A percentile compares a stretch with the other conserved stretches of the same genome.
These are phyloP conservation scores for Chrysocyon brachyurus DNA, from an alignment of 2,797 vertebrate species.

Conservation along the genomic window DNA sequence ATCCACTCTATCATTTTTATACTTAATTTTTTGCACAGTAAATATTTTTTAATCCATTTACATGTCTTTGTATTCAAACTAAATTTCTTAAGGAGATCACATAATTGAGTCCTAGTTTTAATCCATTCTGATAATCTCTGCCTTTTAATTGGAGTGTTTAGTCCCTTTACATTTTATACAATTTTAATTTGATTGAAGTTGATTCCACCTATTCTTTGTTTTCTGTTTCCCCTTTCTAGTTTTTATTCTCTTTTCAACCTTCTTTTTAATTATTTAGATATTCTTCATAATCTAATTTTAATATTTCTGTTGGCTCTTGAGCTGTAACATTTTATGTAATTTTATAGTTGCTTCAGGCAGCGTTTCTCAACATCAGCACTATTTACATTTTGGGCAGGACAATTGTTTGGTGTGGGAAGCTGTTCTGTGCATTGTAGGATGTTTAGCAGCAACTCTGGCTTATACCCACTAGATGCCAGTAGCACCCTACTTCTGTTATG, in stretches of 20 bases:
- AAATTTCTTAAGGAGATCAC: neutral
- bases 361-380: neutral
- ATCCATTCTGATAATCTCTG: neutral
- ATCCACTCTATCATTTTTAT: neutral
- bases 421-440: neutral
- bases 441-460: neutral
- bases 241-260: neutral
- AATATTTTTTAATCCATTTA: neutral
- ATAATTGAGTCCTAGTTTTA: neutral
- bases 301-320: neutral
- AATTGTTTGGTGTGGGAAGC: neutral
- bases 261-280: neutral
- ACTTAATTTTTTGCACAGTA: neutral
- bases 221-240: neutral
- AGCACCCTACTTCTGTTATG: neutral
- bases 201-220: neutral
- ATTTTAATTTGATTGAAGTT: neutral
- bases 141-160: neutral
- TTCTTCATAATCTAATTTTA: neutral
- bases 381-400: neutral
- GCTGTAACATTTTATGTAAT: neutral
- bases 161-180: neutral
- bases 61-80: neutral
- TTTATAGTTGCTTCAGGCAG: neutral
- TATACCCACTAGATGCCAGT: neutral